Evolutionary conservation across 2,888 invertebrate species (phyloP).

Genomic region (Melanotus villosus): DNA sequence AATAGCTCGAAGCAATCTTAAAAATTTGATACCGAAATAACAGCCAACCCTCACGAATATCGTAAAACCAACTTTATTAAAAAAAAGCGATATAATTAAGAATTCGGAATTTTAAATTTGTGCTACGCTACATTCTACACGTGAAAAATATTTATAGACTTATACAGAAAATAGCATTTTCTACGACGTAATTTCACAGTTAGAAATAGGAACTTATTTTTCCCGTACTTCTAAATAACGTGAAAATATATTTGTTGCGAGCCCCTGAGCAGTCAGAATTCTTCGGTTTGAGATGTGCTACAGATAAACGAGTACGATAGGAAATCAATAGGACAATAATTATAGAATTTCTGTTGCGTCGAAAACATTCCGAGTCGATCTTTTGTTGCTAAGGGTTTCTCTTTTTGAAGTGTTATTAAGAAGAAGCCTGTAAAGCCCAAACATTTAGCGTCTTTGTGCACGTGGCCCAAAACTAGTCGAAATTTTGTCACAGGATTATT

Average conservation of each 20-base stretch:
- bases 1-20: constrained; percentile 10
- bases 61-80: constrained; percentile 7
- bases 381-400: constrained; percentile 52
- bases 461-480: constrained; percentile 31
- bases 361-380: constrained; percentile 54
- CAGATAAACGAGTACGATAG: constrained; percentile 59
- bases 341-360: constrained; percentile 58
- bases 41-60: constrained; percentile 14
- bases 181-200: constrained; percentile 19
- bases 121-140: constrained; percentile 6
- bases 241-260: constrained; percentile 38
- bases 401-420: constrained; percentile 41
- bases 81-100: constrained; percentile 13
- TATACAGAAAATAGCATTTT: constrained; percentile 18
- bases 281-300: constrained; percentile 55
- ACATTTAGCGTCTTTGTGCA: constrained; percentile 49
- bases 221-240: constrained; percentile 28
- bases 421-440: constrained; percentile 49
- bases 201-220: constrained; percentile 32
- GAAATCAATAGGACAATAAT: constrained; percentile 61
- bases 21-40: constrained; percentile 14
- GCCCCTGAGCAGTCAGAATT: constrained; percentile 47
- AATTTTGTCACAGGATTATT: constrained; percentile 1
- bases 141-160: constrained; percentile 4
- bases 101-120: constrained; percentile 14